phyloP scores from a whole-genome alignment of 1,140 invertebrate species.

The Octopus sinensis region DNA sequence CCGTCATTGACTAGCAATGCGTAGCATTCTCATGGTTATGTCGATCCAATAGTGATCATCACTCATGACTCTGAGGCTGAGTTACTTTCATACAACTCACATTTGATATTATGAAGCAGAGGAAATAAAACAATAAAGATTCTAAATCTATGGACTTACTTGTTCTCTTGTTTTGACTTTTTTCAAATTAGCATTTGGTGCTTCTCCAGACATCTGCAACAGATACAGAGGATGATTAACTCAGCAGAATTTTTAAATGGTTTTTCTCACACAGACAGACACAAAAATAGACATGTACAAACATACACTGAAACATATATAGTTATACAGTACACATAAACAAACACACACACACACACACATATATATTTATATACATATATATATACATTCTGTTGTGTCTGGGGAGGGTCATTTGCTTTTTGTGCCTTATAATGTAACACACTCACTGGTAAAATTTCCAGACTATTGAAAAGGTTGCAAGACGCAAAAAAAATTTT shows the following conservation, averaged over 20 bases:
- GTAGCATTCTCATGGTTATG: not conserved
- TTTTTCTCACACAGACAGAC: not conserved
- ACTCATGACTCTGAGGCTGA: not conserved
- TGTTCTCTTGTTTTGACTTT: constrained; percentile 50
- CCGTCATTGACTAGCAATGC: too few relatives aligned
- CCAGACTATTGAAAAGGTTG: too few relatives aligned
- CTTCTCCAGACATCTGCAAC: constrained; percentile 47
- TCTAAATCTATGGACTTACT: constrained; percentile 29
- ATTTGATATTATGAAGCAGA: constrained; percentile 15
- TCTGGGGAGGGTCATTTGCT: too few relatives aligned
- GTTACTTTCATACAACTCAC: not conserved
- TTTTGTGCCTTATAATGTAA: too few relatives aligned
- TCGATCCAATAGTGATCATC: not conserved
- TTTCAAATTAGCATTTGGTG: constrained; percentile 47
- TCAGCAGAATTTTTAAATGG: not conserved
- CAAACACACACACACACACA: too few relatives aligned
- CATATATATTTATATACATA: too few relatives aligned
- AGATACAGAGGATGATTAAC: constrained; percentile 12
- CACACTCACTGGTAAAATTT: too few relatives aligned
- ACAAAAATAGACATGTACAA: not conserved
- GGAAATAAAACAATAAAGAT: not conserved
- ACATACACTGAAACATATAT: not conserved
- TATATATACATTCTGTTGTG: too few relatives aligned
- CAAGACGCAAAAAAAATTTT: too few relatives aligned
- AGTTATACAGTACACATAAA: too few relatives aligned